Evolutionary conservation across 2,113 vertebrate genomes (phyloP).

Genomic region (Diadophis punctatus): DNA sequence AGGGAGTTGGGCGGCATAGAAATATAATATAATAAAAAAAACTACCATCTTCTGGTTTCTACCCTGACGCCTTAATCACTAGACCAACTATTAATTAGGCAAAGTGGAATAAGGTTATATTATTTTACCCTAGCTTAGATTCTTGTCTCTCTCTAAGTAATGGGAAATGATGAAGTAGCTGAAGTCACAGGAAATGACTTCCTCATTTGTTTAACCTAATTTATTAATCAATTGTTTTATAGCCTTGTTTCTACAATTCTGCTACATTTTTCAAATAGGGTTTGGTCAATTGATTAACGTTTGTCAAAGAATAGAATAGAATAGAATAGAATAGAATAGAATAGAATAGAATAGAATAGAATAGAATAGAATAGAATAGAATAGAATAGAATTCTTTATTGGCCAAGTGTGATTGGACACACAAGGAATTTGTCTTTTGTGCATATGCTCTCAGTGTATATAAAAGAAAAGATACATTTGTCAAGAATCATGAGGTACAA

Average conservation of each 20-base stretch:
- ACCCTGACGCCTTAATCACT: too few relatives aligned
- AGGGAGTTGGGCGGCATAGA: too few relatives aligned
- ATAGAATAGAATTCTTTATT: too few relatives aligned
- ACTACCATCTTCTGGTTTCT: too few relatives aligned
- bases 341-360: background rate
- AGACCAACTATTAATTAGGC: background rate
- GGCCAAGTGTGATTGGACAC: too few relatives aligned
- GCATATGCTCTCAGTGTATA: too few relatives aligned
- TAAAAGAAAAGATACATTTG: too few relatives aligned
- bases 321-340: too few relatives aligned
- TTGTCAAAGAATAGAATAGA: background rate
- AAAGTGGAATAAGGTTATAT: background rate
- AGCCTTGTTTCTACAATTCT: background rate
- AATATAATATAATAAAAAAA: too few relatives aligned
- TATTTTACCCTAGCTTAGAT: background rate
- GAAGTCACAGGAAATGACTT: background rate
- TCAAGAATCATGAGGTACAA: too few relatives aligned
- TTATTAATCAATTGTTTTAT: background rate
- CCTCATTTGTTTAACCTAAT: background rate
- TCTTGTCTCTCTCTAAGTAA: background rate
- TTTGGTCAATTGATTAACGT: background rate
- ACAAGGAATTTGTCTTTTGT: too few relatives aligned
- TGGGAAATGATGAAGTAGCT: background rate
- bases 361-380: too few relatives aligned
- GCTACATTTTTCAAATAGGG: background rate